Percentiles rank a stretch among this genome's conserved stretches.
phyloP scores from a whole-genome alignment of 2,113 vertebrate genomes.

The Anguilla rostrata region DNA sequence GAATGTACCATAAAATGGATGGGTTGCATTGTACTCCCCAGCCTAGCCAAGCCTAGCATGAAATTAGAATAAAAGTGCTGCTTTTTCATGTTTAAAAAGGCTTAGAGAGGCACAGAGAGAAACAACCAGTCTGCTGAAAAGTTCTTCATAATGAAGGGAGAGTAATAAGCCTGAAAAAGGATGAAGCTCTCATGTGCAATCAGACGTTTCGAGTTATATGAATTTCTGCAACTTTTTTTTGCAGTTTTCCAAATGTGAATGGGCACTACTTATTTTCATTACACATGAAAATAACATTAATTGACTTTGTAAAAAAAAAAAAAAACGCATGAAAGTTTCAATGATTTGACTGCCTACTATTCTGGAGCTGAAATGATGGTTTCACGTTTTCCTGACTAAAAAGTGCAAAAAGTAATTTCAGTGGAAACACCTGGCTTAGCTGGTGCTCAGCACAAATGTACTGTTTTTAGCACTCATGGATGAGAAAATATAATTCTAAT shows the following conservation, averaged over 20 bases:
- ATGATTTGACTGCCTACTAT: background rate
- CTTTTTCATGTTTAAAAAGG: slow-evolving; percentile 29
- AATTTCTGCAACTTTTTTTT: background rate
- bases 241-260: background rate
- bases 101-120: background rate
- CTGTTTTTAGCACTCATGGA: background rate
- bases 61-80: slow-evolving; percentile 23
- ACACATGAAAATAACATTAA: background rate
- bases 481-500: background rate
- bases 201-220: background rate
- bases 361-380: background rate
- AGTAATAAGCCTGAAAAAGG: too few species aligned
- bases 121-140: background rate
- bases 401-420: too few species aligned
- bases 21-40: background rate
- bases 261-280: background rate
- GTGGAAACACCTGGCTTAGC: too few species aligned
- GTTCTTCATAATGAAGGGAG: too few species aligned
- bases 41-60: slow-evolving; percentile 22
- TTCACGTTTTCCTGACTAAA: background rate
- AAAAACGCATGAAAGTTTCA: background rate
- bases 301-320: background rate
- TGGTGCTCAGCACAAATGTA: background rate
- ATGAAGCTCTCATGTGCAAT: too few species aligned
- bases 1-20: slow-evolving; percentile 32